Evolutionary conservation across 2,113 vertebrate species (phyloP).

Genomic region (Protobothrops mucrosquamatus): DNA sequence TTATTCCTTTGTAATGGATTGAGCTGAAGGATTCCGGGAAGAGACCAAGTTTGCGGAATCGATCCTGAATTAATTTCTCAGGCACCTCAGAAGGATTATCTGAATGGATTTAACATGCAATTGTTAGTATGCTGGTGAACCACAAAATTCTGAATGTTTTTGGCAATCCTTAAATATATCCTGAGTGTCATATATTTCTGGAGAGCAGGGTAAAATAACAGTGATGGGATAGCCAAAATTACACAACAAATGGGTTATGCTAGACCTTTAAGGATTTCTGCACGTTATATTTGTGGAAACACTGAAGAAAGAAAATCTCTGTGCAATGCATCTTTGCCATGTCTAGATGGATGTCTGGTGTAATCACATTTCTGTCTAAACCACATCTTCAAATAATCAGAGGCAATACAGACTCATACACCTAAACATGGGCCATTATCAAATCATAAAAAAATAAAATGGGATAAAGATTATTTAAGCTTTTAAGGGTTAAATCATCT

Average conservation of each 20-base stretch:
- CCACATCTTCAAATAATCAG: background rate
- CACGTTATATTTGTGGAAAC: background rate
- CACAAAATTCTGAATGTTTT: background rate
- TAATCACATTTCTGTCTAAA: background rate
- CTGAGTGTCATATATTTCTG: background rate
- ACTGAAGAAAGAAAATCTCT: background rate
- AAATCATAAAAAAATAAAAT: background rate
- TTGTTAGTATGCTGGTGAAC: background rate
- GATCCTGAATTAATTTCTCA: conserved; percentile 94
- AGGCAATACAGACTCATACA: background rate
- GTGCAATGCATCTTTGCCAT: background rate
- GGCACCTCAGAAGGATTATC: conserved; percentile 87
- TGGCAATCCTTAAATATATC: background rate
- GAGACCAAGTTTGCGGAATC: conserved; percentile 90
- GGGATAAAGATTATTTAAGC: background rate
- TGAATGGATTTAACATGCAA: conserved; percentile 49
- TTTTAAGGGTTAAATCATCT: background rate
- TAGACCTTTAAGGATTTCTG: background rate
- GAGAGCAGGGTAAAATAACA: background rate
- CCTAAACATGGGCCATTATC: background rate
- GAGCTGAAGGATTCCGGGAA: conserved; percentile 99
- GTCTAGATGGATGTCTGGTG: background rate
- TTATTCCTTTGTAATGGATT: conserved; percentile 94
- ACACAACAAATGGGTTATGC: background rate
- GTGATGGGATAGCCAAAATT: background rate